Conservation (phyloP, 64 coral and sea anemone species). For the Platygyra sinensis region DNA sequence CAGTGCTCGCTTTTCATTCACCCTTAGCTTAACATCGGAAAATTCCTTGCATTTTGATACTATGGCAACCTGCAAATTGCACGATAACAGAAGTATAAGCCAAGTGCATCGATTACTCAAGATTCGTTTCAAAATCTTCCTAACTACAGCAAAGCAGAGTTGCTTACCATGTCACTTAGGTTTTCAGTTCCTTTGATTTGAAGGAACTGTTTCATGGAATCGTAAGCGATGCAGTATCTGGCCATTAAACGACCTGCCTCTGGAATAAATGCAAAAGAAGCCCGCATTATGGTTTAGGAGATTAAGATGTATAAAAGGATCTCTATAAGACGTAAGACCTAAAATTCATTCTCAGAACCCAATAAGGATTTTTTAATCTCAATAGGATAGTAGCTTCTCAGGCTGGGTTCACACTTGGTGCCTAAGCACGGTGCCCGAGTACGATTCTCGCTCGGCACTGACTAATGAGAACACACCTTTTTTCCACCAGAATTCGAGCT, state of each 20-base stretch:
- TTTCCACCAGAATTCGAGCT: no score
- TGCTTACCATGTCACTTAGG: constrained; percentile 80
- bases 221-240: constrained; percentile 93
- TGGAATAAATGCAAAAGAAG: not conserved
- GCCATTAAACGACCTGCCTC: constrained; percentile 95
- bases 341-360: no score
- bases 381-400: no score
- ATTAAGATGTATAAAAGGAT: not conserved
- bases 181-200: constrained; percentile 71
- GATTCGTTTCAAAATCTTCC: not conserved
- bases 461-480: no score
- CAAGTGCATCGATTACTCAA: not conserved
- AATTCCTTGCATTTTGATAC: constrained; percentile 97
- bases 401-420: no score
- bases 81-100: not conserved
- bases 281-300: not conserved
- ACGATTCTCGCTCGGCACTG: no score
- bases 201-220: constrained; percentile 91
- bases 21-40: constrained; percentile 86
- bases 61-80: constrained; percentile 60
- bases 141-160: not conserved
- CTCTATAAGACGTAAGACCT: no score
- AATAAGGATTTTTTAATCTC: no score
- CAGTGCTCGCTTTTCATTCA: constrained; percentile 84
- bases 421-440: no score